Evolutionary conservation across 1,140 invertebrate genomes (phyloP).

Genomic region (Euwallacea similis): DNA sequence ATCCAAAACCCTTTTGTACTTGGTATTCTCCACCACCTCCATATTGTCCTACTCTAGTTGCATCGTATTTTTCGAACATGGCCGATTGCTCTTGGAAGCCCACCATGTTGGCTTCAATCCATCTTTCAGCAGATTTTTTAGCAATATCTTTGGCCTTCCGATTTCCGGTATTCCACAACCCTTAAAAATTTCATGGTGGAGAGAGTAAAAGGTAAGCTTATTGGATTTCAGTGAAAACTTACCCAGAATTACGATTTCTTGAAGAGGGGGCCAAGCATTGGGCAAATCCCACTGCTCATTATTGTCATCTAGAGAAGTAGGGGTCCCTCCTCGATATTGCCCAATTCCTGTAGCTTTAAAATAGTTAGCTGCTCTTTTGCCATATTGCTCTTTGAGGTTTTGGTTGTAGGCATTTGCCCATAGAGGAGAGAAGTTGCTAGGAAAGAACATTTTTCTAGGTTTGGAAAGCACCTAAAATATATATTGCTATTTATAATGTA

Average conservation of each 20-base stretch:
- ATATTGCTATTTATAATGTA: background rate
- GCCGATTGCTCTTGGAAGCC: slow-evolving; percentile 52
- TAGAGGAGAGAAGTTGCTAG: slow-evolving; percentile 70
- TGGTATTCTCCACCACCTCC: slow-evolving; percentile 89
- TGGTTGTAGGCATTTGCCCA: slow-evolving; percentile 58
- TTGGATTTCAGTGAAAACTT: background rate
- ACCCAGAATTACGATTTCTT: slow-evolving; percentile 74
- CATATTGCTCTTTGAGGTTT: slow-evolving; percentile 47
- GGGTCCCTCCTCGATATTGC: slow-evolving; percentile 69
- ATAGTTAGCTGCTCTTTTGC: slow-evolving; percentile 57
- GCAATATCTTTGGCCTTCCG: slow-evolving; percentile 66
- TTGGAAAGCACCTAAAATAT: slow-evolving; percentile 40
- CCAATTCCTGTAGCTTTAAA: slow-evolving; percentile 57
- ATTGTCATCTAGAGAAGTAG: slow-evolving; percentile 68
- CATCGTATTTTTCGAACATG: slow-evolving; percentile 92
- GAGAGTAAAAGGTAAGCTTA: no score
- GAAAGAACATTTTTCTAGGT: slow-evolving; percentile 61
- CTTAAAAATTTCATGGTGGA: background rate
- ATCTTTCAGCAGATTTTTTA: slow-evolving; percentile 68
- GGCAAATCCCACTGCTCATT: slow-evolving; percentile 91
- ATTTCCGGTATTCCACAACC: slow-evolving; percentile 59
- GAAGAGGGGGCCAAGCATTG: slow-evolving; percentile 86
- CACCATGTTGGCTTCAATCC: slow-evolving; percentile 75
- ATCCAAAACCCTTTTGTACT: slow-evolving; percentile 89
- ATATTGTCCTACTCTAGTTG: slow-evolving; percentile 65